Conservation (phyloP, 2,113 vertebrate species). For the Pelvicachromis taeniatus region DNA sequence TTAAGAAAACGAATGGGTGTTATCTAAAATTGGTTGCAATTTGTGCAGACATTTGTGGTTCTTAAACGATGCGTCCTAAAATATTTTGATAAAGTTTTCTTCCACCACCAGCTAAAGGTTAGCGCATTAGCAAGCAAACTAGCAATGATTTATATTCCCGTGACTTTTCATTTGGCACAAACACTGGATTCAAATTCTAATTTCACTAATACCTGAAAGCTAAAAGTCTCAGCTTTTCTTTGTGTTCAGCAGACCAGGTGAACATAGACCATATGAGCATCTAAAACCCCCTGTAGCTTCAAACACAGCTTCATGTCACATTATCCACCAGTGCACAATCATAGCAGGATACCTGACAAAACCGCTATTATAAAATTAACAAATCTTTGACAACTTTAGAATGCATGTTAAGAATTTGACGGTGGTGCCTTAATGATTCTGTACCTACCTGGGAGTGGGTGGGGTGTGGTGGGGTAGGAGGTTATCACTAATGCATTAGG, state of each 20-base stretch:
- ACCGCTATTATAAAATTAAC: background rate
- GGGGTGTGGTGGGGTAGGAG: background rate
- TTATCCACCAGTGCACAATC: background rate
- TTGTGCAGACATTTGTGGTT: background rate
- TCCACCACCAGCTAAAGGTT: background rate
- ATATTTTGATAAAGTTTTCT: background rate
- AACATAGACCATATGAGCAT: background rate
- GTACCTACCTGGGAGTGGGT: slow-evolving; percentile 1
- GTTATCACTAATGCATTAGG: slow-evolving; percentile 59
- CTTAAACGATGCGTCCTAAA: background rate
- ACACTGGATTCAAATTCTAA: background rate
- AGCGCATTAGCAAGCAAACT: accelerated
- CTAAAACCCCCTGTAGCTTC: background rate
- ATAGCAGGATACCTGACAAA: background rate
- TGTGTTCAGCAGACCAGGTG: background rate
- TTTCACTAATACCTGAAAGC: background rate
- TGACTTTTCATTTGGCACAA: background rate
- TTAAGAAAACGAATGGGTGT: background rate
- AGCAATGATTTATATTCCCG: background rate
- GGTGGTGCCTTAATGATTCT: slow-evolving; percentile 12
- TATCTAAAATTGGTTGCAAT: background rate
- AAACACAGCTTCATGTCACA: background rate
- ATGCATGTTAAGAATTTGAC: background rate
- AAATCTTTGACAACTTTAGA: slow-evolving; percentile 11
- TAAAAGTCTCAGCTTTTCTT: background rate